Base-by-base conservation (phyloP, 1,140 invertebrate genomes). In the Myzus persicae region DNA sequence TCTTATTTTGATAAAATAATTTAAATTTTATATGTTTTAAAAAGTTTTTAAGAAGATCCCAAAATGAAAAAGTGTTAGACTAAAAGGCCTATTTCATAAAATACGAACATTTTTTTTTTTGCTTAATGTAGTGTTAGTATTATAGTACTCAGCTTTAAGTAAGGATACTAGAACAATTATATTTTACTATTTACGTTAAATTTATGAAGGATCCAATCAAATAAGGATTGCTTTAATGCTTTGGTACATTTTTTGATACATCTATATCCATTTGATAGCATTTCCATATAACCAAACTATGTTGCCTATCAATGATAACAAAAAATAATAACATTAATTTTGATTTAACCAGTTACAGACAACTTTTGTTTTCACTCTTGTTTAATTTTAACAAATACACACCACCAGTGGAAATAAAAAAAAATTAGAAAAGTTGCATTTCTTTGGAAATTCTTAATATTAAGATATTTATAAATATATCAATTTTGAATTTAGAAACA, bases 211-310 rank as follows among this genome's bases (percentile, higher is more conserved):
- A 93, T 93, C 91, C 91, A 93, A 93, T 93, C 91, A 93, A 84
- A 85, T 48, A 93, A 93, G 18, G 81, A 84, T 85, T 84, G 81
- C 46, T 93, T 93, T 93, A 93, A 54, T 93, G 91, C 48, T 38
- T 93, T 93, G 76, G 91, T 54, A 93, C 44, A 51, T 85, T 85
- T 84, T 93, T 82, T 93, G 91, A 93, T 93, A 85, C 46, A 85
- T 85, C 91, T 82, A 93, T 54, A 93, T 93, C 91, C 91, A 93
- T 93, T 93, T 85, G 91, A 82, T 85, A 93, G 91, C 91, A 93
- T 84, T 48, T 93, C 91, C 91, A 93, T 93, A 93, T 85, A 93
- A 93, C n/a, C 91, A 93, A 46, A 85, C 81, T 93, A 93, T 54
- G 31, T 82, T 91, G 90, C 90, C 90, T 91, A 91, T 91, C 90